phyloP scores from a whole-genome alignment of 1,140 invertebrate species.

The Pantala flavescens region DNA sequence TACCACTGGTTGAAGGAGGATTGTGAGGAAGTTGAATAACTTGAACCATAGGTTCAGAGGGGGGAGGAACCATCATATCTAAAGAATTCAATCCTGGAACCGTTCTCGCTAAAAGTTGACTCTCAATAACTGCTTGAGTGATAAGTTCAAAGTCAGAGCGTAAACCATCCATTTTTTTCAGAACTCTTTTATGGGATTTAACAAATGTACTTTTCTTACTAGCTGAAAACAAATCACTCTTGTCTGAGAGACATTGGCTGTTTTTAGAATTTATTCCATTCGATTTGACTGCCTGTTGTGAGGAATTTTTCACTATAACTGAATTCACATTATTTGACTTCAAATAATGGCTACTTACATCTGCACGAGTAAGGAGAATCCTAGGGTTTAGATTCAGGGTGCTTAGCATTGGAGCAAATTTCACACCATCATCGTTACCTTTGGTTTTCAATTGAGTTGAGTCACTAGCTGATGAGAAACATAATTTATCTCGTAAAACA shows the following conservation, averaged over 20 bases:
- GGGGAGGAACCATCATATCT: slow-evolving; percentile 42
- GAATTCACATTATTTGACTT: slow-evolving; percentile 26
- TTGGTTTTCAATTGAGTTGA: slow-evolving; percentile 28
- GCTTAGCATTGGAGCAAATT: slow-evolving; percentile 39
- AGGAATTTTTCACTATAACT: background rate
- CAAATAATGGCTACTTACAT: slow-evolving; percentile 22
- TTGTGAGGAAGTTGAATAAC: slow-evolving; percentile 43
- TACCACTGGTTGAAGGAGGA: slow-evolving; percentile 29
- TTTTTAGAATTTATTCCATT: slow-evolving; percentile 20
- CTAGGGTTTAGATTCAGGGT: slow-evolving; percentile 41
- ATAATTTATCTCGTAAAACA: slow-evolving; percentile 27
- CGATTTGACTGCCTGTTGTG: background rate
- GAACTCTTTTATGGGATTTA: slow-evolving; percentile 11
- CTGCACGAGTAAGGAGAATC: slow-evolving; percentile 37
- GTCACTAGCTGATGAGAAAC: slow-evolving; percentile 15
- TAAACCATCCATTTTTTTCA: background rate
- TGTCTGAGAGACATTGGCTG: background rate
- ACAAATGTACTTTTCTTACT: background rate
- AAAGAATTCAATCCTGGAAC: slow-evolving; percentile 43
- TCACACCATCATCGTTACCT: slow-evolving; percentile 25
- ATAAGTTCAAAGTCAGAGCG: background rate
- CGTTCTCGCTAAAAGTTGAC: slow-evolving; percentile 36
- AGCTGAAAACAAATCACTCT: background rate
- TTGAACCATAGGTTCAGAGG: slow-evolving; percentile 43
- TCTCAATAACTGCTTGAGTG: slow-evolving; percentile 6